Base-by-base conservation (phyloP, 2,113 vertebrate species). In the Odocoileus virginianus region DNA sequence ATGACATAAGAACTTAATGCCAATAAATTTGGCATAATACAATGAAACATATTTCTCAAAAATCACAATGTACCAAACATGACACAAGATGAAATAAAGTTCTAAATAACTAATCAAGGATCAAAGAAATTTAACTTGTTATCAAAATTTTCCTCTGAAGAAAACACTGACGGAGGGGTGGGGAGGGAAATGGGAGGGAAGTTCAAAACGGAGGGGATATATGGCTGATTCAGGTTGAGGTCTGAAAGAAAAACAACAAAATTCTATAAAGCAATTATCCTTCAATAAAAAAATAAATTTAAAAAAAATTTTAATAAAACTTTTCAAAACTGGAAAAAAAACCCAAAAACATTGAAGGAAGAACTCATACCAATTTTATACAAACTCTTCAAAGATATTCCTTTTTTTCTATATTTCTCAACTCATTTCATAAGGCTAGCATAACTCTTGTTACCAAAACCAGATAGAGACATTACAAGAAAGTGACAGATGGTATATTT, bases 391-490 rank as follows among this genome's bases (percentile, higher is more conserved):
- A 87, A 71, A 78, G 81, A 52, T 28, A 47, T 50, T 50, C 47
- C 47, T 50, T 50, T 50, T 50, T 50, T 50, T 50, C 47, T 14
- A 50, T 86, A 90, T 7, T 90, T 81, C 15, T 43, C 58, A 86
- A 27, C 16, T 94, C 28, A 71, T 61, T 91, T 94, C 57, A 54
- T 12, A 85, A 55, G 64, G 79, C 36, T 45, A 89, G 40, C 16
- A 86, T 79, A 96, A 94, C 27, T 67, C 27, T 81, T 81, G 40
- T 57, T 79, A 96, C 12, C 19, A 94, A 96, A 90, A 71, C 28
- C 27, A 36, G n/a, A 64, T 33, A 71, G 64, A 85, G n/a, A 33
- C 15, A 36, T 57, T 36, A n/a, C 13, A 60, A 87, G n/a, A 91
- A 74, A 74, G 27, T 58, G 6, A 90, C 50, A 91, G 40, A 67